Conservation (phyloP, 2,113 vertebrate genomes). For the Camelus bactrianus region DNA sequence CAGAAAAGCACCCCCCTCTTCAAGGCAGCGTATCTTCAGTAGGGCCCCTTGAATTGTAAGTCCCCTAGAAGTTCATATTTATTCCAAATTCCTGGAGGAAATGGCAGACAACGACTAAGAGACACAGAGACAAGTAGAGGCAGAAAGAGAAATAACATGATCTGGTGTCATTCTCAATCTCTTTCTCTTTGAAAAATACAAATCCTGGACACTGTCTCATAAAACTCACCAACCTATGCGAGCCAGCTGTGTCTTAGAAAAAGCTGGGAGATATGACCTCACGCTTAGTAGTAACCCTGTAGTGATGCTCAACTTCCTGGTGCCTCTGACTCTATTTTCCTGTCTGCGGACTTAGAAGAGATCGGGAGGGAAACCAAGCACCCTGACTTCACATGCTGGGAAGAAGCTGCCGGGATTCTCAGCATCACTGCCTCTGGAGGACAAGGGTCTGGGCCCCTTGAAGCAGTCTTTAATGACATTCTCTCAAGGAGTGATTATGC, state of each 20-base stretch:
- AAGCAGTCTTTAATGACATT: background rate
- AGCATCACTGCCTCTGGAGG: background rate
- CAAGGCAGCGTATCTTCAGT: background rate
- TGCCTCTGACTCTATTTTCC: constrained; percentile 61
- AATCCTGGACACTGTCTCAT: background rate
- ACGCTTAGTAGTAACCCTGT: background rate
- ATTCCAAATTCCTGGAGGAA: background rate
- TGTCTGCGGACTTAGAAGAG: constrained; percentile 21
- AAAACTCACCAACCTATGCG: background rate
- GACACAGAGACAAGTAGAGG: background rate
- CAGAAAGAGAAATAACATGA: background rate
- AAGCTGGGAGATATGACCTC: constrained; percentile 12
- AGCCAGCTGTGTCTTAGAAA: background rate
- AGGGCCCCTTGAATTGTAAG: background rate
- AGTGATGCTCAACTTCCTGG: constrained; percentile 55
- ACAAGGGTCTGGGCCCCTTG: background rate
- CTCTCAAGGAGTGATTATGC: background rate
- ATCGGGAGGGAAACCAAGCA: background rate
- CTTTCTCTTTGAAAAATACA: background rate
- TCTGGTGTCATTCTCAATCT: background rate
- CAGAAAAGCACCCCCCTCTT: background rate
- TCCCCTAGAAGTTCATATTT: background rate
- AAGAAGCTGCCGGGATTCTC: constrained; percentile 24
- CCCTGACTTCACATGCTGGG: constrained; percentile 3
- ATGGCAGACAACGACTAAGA: background rate